Conservation (phyloP, 2,888 invertebrate genomes). For the Drosophila formosana region DNA sequence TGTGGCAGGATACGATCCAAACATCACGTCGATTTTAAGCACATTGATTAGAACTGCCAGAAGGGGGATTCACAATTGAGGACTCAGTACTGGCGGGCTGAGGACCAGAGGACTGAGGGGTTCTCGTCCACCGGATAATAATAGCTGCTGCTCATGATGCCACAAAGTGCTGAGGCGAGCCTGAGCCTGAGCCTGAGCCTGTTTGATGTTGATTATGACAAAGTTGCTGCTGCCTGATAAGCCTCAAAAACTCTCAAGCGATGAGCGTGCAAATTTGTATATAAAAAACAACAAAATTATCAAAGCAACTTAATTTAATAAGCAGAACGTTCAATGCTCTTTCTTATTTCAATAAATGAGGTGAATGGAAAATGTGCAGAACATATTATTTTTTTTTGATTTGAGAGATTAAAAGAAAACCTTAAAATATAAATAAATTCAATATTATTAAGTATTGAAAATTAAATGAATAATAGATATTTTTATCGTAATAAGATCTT, state of each 20-base stretch:
- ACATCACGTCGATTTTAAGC: slow-evolving; percentile 73
- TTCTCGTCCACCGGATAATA: slow-evolving; percentile 67
- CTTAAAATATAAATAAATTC: no score
- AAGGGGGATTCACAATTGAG: slow-evolving; percentile 8
- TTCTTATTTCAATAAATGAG: neutral
- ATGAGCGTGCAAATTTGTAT: slow-evolving; percentile 77
- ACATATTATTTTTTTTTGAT: no score
- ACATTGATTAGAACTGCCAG: slow-evolving; percentile 72
- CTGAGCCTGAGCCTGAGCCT: slow-evolving; percentile 39
- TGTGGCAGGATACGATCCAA: slow-evolving; percentile 49
- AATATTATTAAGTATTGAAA: no score
- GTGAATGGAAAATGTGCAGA: no score
- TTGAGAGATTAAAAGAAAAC: no score
- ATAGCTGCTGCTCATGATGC: slow-evolving; percentile 72
- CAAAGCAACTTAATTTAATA: neutral
- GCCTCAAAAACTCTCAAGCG: slow-evolving; percentile 69
- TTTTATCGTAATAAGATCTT: no score
- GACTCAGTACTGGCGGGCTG: neutral
- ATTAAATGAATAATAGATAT: no score
- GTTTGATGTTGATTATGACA: slow-evolving; percentile 80
- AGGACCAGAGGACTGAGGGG: neutral
- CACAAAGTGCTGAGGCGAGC: slow-evolving; percentile 26
- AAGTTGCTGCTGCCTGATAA: slow-evolving; percentile 77
- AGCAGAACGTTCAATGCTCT: slow-evolving; percentile 19
- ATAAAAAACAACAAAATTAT: slow-evolving; percentile 37